These are phyloP conservation scores for Drosophila teissieri DNA, from an alignment of 1,140 invertebrate species.

Conservation along the genomic window DNA sequence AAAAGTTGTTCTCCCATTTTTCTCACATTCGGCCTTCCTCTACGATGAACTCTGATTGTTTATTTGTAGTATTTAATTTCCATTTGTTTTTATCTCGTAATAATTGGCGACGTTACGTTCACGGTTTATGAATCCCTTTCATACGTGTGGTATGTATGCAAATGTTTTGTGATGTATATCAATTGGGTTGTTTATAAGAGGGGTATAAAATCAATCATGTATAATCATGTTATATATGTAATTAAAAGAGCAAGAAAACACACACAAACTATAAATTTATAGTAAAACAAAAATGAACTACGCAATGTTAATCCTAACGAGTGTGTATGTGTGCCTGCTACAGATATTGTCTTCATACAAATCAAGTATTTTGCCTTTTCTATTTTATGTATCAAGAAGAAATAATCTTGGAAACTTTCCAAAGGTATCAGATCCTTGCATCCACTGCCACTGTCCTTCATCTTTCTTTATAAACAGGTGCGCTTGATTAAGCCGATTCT, in stretches of 20 bases:
- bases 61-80: conserved; percentile 35
- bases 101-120: conserved; percentile 81
- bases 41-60: conserved; percentile 49
- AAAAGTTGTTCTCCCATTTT: conserved; percentile 64
- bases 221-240: conserved; percentile 60
- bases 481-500: conserved; percentile 58
- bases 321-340: conserved; percentile 41
- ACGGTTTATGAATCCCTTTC: conserved; percentile 62
- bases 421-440: conserved; percentile 34
- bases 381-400: conserved; percentile 15
- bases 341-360: conserved; percentile 35
- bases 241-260: conserved; percentile 54
- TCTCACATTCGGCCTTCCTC: conserved; percentile 36
- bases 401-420: conserved; percentile 30
- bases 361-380: background rate
- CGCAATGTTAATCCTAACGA: conserved; percentile 43
- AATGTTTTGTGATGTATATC: conserved; percentile 63
- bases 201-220: conserved; percentile 28
- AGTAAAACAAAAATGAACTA: conserved; percentile 37
- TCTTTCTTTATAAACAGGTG: conserved; percentile 68
- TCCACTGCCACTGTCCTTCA: conserved; percentile 29
- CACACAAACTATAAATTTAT: conserved; percentile 75
- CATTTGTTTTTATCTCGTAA: conserved; percentile 56
- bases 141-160: conserved; percentile 51
- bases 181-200: conserved; percentile 45